Evolutionary conservation across 2,113 vertebrate genomes (phyloP).

Genomic region (Glaucidium brasilianum): DNA sequence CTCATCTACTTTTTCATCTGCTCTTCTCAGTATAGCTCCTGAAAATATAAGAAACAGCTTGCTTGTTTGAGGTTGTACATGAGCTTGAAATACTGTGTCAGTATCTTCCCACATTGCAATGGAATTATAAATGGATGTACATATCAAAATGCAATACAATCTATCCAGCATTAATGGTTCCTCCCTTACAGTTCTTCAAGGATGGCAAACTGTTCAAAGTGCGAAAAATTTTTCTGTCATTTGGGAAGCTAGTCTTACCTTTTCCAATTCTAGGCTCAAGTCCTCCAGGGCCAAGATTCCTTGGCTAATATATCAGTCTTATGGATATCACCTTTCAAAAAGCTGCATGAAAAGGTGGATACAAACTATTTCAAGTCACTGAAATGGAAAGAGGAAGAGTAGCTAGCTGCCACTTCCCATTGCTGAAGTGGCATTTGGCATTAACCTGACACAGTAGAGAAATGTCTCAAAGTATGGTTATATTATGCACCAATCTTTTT

Average conservation of each 20-base stretch:
- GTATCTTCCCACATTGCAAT: neutral
- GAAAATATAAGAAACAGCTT: neutral
- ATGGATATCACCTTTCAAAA: neutral
- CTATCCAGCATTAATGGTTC: neutral
- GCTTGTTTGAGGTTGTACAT: neutral
- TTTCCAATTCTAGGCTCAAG: neutral
- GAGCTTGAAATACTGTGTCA: neutral
- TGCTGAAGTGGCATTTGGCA: neutral
- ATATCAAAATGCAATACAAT: neutral
- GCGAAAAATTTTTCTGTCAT: neutral
- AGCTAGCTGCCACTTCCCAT: neutral
- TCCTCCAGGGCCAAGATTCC: neutral
- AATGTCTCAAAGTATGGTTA: neutral
- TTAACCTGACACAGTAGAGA: neutral
- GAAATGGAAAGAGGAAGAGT: neutral
- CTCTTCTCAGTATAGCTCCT: neutral
- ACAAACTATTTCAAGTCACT: neutral
- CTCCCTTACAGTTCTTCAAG: neutral
- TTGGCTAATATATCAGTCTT: neutral
- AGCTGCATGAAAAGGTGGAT: neutral
- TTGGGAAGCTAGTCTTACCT: neutral
- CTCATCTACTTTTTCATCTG: neutral
- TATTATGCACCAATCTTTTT: neutral
- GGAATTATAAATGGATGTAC: neutral
- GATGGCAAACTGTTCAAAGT: neutral